A percentile compares a stretch with the other conserved stretches of the same genome.
Evolutionary conservation across 30 jellyfish, hydroid and myxozoan genomes (phyloP).

Genomic region (Turritopsis dohrnii): DNA sequence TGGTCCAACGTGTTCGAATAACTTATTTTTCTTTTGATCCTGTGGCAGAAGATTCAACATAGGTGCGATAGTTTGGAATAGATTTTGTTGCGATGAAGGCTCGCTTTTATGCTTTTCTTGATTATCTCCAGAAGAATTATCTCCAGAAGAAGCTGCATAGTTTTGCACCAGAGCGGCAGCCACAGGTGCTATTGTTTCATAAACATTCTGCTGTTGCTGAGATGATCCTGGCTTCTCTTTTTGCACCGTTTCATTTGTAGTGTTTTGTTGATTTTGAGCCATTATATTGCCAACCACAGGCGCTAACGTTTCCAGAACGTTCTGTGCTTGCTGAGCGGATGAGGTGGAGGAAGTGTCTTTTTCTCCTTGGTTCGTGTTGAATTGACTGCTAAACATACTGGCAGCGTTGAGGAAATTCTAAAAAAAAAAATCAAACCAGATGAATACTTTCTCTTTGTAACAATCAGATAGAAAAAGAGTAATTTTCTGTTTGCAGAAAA

Average conservation of each 20-base stretch:
- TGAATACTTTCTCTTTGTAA: too few species aligned
- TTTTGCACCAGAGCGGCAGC: neutral
- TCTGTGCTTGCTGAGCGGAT: neutral
- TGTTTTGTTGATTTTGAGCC: neutral
- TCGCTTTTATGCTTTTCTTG: neutral
- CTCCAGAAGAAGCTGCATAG: too few species aligned
- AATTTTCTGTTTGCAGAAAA: too few species aligned
- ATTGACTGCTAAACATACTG: neutral
- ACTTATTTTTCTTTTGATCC: slow-evolving; percentile 22
- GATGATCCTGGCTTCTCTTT: neutral
- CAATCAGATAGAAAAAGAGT: too few species aligned
- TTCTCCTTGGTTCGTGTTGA: neutral
- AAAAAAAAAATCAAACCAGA: too few species aligned
- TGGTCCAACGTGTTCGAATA: slow-evolving; percentile 21
- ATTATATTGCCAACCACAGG: neutral
- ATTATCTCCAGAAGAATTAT: neutral
- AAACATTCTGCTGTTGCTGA: neutral
- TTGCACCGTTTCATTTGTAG: neutral
- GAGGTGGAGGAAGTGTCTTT: neutral
- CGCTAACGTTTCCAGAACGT: neutral
- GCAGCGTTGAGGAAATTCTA: neutral
- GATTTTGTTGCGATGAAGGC: neutral
- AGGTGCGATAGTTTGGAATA: neutral
- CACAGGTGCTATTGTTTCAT: neutral
- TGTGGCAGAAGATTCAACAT: slow-evolving; percentile 26